Base-by-base conservation (phyloP, 2,888 invertebrate genomes). In the Epiblema foenella region DNA sequence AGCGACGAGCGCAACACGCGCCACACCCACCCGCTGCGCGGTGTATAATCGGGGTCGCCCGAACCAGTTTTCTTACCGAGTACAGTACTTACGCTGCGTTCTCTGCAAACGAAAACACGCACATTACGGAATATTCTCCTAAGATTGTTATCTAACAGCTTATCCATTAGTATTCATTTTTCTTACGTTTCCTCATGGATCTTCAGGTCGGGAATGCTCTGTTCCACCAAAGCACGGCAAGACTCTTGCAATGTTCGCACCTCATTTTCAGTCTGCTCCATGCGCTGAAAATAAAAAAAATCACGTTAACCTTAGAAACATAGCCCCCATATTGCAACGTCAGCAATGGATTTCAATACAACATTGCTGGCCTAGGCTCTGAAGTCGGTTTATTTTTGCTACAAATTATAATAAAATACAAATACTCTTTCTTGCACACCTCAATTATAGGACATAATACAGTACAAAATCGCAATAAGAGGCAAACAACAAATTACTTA, bases 1-100 rank as follows among this genome's bases (percentile, higher is more conserved):
- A 97, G 86, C n/a, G 97, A 95, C 0, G 97, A 95, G 90, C 96
- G 96, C 65, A 96, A 92, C 86, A 96, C 95, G 54, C 97, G 94
- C 95, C 96, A 96, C 74, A 96, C 93, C 95, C 96, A 96, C 7
- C 93, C 94, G 77, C 90, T 93, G 52, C 94, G 83, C 5, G 93
- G 89, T 57, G 94, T 93, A 76, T 94, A 93, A 76, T 93, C 94
- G 0, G 95, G 95, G 77, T 95, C 95, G 11, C 94, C 94, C 9
- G 93, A 86, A 9, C 91, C 93, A 0, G 94, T 94, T 74, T 94
- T 95, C 78, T 86, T 94, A 71, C 86, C 91, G 54, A 85, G 87
- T 46, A 88, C 84, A 3, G 84, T 76, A 12, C 81, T 81, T 46
- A 88, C 77, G 51, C 77, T 79, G 69, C 85, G 84, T 29, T 89